Percentiles rank a stretch among this genome's conserved stretches.
Conservation (phyloP, 2,797 vertebrate genomes). For the Ambastaia sidthimunki region DNA sequence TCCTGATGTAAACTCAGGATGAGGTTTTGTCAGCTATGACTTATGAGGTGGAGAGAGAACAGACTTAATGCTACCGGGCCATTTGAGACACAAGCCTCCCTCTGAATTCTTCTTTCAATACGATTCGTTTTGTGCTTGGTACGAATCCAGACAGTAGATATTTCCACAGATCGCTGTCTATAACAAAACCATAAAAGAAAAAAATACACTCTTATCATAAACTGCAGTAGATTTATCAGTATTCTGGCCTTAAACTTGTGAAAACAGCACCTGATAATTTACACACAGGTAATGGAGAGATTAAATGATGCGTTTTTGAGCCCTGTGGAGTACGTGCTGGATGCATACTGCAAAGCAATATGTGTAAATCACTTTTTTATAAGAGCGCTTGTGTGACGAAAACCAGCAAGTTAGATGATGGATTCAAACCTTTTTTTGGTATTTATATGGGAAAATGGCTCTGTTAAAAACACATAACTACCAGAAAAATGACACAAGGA, state of each 20-base stretch:
- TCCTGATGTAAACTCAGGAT: constrained; percentile 73
- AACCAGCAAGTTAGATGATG: constrained; percentile 66
- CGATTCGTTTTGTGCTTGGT: constrained; percentile 56
- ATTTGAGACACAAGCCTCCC: constrained; percentile 52
- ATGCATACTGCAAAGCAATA: constrained; percentile 68
- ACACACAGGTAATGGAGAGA: constrained; percentile 63
- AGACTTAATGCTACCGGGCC: constrained; percentile 60
- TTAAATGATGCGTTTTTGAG: constrained; percentile 64
- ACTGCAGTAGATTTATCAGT: constrained; percentile 61
- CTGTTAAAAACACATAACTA: constrained; percentile 67
- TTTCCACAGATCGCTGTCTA: constrained; percentile 59
- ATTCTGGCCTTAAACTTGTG: constrained; percentile 52
- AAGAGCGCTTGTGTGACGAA: constrained; percentile 64
- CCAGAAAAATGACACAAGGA: constrained; percentile 67
- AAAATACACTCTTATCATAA: constrained; percentile 52
- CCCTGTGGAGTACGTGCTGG: constrained; percentile 56
- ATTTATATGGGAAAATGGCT: constrained; percentile 74
- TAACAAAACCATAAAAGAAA: constrained; percentile 41
- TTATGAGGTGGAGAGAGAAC: constrained; percentile 68
- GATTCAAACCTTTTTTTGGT: constrained; percentile 57
- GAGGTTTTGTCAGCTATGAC: constrained; percentile 73
- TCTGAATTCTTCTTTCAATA: constrained; percentile 64
- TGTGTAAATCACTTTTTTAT: constrained; percentile 67
- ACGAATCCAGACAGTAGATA: constrained; percentile 58
- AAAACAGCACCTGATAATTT: constrained; percentile 56